phyloP scores from a whole-genome alignment of 2,797 vertebrate species.

The Channa striata region DNA sequence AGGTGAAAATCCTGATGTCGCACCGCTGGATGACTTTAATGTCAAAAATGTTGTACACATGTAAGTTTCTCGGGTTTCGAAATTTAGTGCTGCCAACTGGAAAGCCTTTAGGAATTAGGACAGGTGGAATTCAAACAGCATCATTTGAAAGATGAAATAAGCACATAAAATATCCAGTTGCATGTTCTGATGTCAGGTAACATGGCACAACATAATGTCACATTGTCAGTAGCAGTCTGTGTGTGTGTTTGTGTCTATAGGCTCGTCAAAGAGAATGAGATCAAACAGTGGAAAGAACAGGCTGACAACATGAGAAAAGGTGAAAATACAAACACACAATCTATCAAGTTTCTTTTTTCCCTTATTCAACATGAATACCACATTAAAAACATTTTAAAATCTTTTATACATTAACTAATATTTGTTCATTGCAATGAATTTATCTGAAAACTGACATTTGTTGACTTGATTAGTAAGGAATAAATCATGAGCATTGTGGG shows the following conservation, averaged over 20 bases:
- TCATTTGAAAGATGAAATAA: too few species aligned
- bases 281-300: conserved; percentile 97
- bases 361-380: not conserved
- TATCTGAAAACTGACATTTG: too few species aligned
- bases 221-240: not conserved
- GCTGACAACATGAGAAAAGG: conserved; percentile 97
- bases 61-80: conserved; percentile 75
- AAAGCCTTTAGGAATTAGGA: not conserved
- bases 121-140: not conserved
- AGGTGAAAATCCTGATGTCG: conserved; percentile 93
- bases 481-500: too few species aligned
- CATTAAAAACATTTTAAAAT: too few species aligned
- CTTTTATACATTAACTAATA: too few species aligned
- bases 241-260: conserved; percentile 68
- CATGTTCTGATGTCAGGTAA: too few species aligned
- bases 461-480: too few species aligned
- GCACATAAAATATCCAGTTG: not conserved
- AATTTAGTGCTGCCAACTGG: not conserved
- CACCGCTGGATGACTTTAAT: conserved; percentile 95
- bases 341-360: too few species aligned
- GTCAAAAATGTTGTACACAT: conserved; percentile 94
- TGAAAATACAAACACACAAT: conserved; percentile 54
- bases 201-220: too few species aligned
- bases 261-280: conserved; percentile 96
- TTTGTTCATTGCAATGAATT: too few species aligned